Evolutionary conservation across 23 tunicate species (phyloP).

Genomic region (Ciona savignyi): DNA sequence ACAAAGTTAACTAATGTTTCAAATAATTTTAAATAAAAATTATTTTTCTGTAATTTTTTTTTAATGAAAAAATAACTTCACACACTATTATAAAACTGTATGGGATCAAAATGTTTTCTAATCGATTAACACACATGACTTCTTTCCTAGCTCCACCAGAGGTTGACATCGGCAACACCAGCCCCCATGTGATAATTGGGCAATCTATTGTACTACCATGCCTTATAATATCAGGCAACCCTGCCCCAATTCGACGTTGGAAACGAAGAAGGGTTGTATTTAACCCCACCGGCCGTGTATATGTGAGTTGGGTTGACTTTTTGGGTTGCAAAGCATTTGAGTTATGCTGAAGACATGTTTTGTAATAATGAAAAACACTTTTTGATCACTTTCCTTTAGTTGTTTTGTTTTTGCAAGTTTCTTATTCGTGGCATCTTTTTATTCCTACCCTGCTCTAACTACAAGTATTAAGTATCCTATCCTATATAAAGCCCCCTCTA

Average conservation of each 20-base stretch:
- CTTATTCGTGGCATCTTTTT: no score
- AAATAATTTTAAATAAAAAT: no score
- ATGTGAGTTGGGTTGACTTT: no score
- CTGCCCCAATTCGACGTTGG: slow-evolving; percentile 72
- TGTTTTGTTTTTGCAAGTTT: not conserved
- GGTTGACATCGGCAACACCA: slow-evolving; percentile 27
- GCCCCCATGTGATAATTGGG: slow-evolving; percentile 65
- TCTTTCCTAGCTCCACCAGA: slow-evolving; percentile 64
- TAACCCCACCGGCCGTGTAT: slow-evolving; percentile 29
- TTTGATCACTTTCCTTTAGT: not conserved
- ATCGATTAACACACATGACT: no score
- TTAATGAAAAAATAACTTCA: no score
- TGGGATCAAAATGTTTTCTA: no score
- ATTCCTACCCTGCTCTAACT: no score
- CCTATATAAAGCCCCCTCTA: no score
- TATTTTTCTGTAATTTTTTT: no score
- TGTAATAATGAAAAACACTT: not conserved
- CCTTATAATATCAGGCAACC: slow-evolving; percentile 61
- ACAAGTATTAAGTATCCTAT: not conserved
- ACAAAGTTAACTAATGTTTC: no score
- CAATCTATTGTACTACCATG: slow-evolving; percentile 51
- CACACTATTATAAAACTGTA: no score
- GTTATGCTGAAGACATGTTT: not conserved
- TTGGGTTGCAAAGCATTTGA: no score
- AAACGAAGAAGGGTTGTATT: slow-evolving; percentile 10